Conservation (phyloP, 2,888 invertebrate genomes). For the Drosophila austrosaltans region DNA sequence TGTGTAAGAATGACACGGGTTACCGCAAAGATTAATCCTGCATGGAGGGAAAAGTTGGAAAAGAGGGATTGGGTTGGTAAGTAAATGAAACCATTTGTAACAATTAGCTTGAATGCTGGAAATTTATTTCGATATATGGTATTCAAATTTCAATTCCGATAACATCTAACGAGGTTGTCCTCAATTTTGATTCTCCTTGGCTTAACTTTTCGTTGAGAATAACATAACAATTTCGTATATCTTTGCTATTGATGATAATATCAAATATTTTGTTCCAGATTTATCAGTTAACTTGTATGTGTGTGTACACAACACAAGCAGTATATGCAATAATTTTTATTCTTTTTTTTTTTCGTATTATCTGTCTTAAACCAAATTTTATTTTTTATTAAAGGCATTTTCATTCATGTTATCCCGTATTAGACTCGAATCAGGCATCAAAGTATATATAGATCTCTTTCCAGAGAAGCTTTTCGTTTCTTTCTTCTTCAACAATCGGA, state of each 20-base stretch:
- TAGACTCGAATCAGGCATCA: conserved; percentile 4
- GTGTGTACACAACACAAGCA: background rate
- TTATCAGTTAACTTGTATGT: background rate
- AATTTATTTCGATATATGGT: conserved; percentile 9
- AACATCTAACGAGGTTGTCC: background rate
- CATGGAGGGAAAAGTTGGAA: background rate
- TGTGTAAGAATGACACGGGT: background rate
- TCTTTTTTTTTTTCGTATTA: background rate
- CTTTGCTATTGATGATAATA: background rate
- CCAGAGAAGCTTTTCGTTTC: conserved; percentile 7
- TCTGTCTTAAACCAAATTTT: conserved; percentile 10
- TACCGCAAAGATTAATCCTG: background rate
- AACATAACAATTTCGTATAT: background rate
- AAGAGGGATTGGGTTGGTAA: background rate
- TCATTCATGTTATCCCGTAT: background rate
- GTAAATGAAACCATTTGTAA: background rate
- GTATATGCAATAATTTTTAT: conserved; percentile 24
- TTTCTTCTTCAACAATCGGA: conserved; percentile 32
- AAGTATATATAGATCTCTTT: background rate
- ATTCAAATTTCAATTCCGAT: conserved; percentile 8
- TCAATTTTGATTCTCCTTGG: background rate
- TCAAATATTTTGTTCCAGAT: conserved; percentile 4
- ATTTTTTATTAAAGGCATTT: conserved; percentile 10
- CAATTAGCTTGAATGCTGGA: background rate
- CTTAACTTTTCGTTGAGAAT: background rate